Base-by-base conservation (phyloP, 1,140 invertebrate species). In the Metaphire vulgaris region DNA sequence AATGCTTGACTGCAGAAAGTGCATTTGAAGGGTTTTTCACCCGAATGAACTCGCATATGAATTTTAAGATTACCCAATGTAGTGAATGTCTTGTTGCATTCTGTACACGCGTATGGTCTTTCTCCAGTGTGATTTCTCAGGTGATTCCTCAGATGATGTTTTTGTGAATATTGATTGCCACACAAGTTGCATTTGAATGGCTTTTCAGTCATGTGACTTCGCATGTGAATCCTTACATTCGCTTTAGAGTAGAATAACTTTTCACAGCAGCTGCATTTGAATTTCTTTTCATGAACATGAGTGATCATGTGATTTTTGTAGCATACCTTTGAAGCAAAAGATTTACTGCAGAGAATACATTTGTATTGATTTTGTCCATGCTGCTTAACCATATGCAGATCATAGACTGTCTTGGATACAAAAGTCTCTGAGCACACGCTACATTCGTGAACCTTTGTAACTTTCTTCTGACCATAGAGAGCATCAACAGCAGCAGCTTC, bases 291-390 rank as follows among this genome's bases (percentile, higher is more conserved):
- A 2, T 80, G 80, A 32, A 80, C 79, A 83, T 98, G 96, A 0
- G 95, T 97, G 82, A 95, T 94, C 90, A 96, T 92, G 83, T 98
- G 95, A 77, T 96, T 97, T 85, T 97, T 97, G 79, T 97, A 85
- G 75, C 87, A 85, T 26, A 85, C 85, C 21, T 85, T 81, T 34
- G 84, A 81, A 33, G 84, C 81, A 79, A 88, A 88, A 2, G 84
- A 81, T 70, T 86, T 84, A 2, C 82, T 81, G 75, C 84, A 85
- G 31, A 79, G 69, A 30, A 73, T 69, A 74, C 84, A 86, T 16
- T 81, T 80, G 76, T 82, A 86, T 30, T 79, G 80, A 32, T 76
- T 73, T 69, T 82, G 81, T 21, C 81, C 81, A 0, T 76, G 81
- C 70, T 82, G 81, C 26, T n/a, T 2, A 2, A 1, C 33, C 33